Conservation (phyloP, 2,113 vertebrate genomes). For the Microcebus jonahi region DNA sequence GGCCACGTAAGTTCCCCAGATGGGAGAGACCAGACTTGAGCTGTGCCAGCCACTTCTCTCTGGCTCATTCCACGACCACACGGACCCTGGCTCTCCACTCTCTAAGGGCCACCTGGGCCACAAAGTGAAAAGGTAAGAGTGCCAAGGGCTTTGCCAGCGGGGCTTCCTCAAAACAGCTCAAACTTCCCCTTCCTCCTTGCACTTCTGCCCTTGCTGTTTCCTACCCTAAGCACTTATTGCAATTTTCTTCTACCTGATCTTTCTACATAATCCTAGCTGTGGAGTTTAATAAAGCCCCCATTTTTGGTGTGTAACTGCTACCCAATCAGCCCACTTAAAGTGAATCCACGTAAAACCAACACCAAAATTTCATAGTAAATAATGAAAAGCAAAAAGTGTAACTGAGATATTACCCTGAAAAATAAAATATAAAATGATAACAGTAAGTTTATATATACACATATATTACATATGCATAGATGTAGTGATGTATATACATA, state of each 20-base stretch:
- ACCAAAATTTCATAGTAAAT: background rate
- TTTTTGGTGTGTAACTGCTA: background rate
- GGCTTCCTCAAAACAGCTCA: background rate
- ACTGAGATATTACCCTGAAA: background rate
- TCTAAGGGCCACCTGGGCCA: background rate
- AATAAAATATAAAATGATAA: background rate
- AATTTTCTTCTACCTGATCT: too few species aligned
- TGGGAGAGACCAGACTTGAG: background rate
- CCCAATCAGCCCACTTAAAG: background rate
- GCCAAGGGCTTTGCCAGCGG: background rate
- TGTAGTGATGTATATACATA: background rate
- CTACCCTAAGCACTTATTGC: background rate
- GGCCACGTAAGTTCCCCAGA: background rate
- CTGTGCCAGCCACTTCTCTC: too few species aligned
- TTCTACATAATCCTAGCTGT: too few species aligned
- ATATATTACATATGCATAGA: background rate
- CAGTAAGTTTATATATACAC: background rate
- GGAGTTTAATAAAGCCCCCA: background rate
- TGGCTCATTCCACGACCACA: background rate
- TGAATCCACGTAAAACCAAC: background rate
- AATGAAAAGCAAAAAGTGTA: background rate
- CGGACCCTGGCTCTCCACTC: background rate
- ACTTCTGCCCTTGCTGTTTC: background rate
- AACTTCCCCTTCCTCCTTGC: accelerated
- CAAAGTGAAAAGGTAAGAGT: background rate